Evolutionary conservation across 1,140 invertebrate genomes (phyloP), one percentile per base, ranked within the genome.

Genomic region (Pseudomyrmex cubaensis): DNA sequence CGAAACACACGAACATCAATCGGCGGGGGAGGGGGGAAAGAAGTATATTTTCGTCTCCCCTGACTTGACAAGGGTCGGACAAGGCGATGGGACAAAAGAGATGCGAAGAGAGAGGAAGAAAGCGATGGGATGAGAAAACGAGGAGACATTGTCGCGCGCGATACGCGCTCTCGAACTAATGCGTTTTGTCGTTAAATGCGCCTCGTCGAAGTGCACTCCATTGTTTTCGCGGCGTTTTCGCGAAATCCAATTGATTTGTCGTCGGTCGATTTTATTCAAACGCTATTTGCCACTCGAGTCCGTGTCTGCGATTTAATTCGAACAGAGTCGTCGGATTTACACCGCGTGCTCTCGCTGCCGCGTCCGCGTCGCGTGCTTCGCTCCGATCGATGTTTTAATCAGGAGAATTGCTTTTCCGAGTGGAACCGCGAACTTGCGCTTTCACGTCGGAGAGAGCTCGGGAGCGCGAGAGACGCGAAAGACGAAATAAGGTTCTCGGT

Each of bases 381-480:
- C 22, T 20, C 52, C 76, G 54, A 80, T 80, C 66, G 66, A 70
- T 59, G 66, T 59, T 80, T 72, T 70, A 72, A 78, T 78, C 52
- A 44, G 59, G 63, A 77, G 46, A 69, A 67, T 78, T 57, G 54
- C 46, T 25, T 35, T 35, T 35, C 35, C 35, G 76, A 20, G 35
- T 59, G 54, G 56, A 35, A 59, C 54, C 76, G 12, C 66, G 44
- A 56, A 62, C 72, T 72, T 59, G 57, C 63, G 66, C 20, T 78
- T 66, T 44, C 35, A 22, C 56, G 8, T 10, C 64, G 62, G n/a
- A n/a, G n/a, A n/a, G n/a, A n/a, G n/a, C n/a, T n/a, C n/a, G n/a
- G n/a, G n/a, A n/a, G 50, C 44, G 35, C 20, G 73, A 50, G 61
- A 61, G n/a, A 50, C 13, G 74, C 9, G 56, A 70, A 25, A 76